These are phyloP conservation scores for Cricetomys ansorgei DNA, from an alignment of 2,113 vertebrate genomes.

Conservation along the genomic window DNA sequence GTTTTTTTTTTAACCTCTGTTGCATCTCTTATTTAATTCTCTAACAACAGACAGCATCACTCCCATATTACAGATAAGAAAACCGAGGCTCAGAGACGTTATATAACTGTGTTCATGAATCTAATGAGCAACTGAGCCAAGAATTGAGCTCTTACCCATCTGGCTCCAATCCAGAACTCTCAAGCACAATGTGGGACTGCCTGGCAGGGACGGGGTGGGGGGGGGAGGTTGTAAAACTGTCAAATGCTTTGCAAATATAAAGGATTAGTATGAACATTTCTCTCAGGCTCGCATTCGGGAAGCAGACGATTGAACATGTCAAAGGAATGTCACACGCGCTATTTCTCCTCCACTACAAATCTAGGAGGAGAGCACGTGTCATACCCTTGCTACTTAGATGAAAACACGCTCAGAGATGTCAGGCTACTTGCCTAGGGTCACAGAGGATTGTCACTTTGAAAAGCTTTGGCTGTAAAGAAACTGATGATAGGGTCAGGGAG, in stretches of 20 bases:
- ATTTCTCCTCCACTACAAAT: not conserved
- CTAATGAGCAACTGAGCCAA: not conserved
- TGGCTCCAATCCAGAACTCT: not conserved
- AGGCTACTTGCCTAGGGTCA: not conserved
- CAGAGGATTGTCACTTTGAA: not conserved
- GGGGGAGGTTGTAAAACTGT: not conserved
- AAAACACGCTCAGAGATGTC: not conserved
- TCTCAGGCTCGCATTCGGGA: not conserved
- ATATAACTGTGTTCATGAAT: no score
- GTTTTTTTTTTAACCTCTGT: not conserved
- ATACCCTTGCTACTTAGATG: not conserved
- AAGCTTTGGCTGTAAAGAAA: not conserved
- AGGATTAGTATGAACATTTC: not conserved
- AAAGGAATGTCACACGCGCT: not conserved
- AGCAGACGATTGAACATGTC: not conserved
- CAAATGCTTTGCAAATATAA: not conserved
- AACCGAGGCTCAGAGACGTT: not conserved
- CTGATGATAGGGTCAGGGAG: not conserved
- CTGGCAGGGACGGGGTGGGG: not conserved
- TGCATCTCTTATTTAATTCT: not conserved
- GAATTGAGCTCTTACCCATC: not conserved
- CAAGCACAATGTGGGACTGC: rapidly evolving
- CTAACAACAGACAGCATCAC: not conserved
- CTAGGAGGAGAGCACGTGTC: rapidly evolving
- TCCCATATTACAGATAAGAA: constrained; percentile 20